phyloP scores from a whole-genome alignment of 2,888 invertebrate genomes.

The Mycalesis mineus region DNA sequence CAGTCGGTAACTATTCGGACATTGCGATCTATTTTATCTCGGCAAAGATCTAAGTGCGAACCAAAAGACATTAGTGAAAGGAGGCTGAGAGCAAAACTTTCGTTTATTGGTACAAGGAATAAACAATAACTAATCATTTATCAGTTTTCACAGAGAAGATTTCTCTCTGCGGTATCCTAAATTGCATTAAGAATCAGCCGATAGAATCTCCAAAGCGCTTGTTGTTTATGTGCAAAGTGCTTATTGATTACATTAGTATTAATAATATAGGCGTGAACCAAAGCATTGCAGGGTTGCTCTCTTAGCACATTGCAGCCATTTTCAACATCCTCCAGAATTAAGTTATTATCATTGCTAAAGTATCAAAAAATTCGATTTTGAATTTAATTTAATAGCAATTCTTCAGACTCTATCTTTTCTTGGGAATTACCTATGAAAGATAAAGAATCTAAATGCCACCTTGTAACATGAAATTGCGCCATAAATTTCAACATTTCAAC shows the following conservation, averaged over 20 bases:
- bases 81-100: conserved; percentile 63
- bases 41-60: conserved; percentile 65
- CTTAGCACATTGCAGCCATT: no score
- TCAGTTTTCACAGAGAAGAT: conserved; percentile 55
- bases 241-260: background rate
- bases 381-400: no score
- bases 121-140: conserved; percentile 72
- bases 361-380: no score
- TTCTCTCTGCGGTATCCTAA: conserved; percentile 30
- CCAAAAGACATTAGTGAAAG: conserved; percentile 74
- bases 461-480: no score
- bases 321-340: no score
- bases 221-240: conserved; percentile 9
- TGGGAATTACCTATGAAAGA: no score
- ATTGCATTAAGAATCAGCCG: conserved; percentile 20
- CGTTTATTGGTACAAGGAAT: conserved; percentile 67
- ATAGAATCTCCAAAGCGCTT: conserved; percentile 18
- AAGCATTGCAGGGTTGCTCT: no score
- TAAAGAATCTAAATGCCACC: no score
- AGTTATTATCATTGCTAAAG: no score
- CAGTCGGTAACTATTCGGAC: conserved; percentile 57
- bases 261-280: no score
- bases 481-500: no score
- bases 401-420: no score
- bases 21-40: conserved; percentile 73